These are phyloP conservation scores for Cryptomyrus ogoouensis DNA, from an alignment of 2,113 vertebrate genomes.

Conservation along the genomic window DNA sequence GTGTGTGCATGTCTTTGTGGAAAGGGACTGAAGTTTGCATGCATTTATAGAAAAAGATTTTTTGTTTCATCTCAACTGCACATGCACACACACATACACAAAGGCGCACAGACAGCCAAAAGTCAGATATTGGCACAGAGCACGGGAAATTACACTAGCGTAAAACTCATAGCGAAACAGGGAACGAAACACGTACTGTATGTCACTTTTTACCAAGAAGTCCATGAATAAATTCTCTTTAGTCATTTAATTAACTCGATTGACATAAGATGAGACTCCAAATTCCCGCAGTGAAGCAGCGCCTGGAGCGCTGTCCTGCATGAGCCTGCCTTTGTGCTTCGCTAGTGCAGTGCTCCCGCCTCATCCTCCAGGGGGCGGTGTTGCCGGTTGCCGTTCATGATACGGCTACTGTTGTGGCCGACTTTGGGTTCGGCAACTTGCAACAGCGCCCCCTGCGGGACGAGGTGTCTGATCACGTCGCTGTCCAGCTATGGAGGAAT, in stretches of 20 bases:
- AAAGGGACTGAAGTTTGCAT: neutral
- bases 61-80: neutral
- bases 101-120: neutral
- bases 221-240: neutral
- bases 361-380: neutral
- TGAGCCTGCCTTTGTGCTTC: neutral
- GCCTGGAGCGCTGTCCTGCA: neutral
- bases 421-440: neutral
- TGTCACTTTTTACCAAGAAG: constrained; percentile 3
- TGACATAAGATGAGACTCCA: neutral
- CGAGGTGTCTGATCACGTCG: neutral
- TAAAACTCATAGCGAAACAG: constrained; percentile 6
- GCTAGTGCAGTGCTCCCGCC: neutral
- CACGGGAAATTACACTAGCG: neutral
- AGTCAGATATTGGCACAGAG: neutral
- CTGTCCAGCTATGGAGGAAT: neutral
- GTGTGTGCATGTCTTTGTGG: neutral
- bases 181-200: neutral
- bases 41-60: neutral
- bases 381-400: neutral
- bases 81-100: neutral
- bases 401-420: neutral
- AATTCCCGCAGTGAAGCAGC: neutral
- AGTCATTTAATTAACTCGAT: neutral
- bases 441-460: neutral